Percentiles rank a stretch among this genome's conserved stretches.
These are phyloP conservation scores for Notechis scutatus DNA, from an alignment of 2,113 vertebrate genomes.

Conservation along the genomic window DNA sequence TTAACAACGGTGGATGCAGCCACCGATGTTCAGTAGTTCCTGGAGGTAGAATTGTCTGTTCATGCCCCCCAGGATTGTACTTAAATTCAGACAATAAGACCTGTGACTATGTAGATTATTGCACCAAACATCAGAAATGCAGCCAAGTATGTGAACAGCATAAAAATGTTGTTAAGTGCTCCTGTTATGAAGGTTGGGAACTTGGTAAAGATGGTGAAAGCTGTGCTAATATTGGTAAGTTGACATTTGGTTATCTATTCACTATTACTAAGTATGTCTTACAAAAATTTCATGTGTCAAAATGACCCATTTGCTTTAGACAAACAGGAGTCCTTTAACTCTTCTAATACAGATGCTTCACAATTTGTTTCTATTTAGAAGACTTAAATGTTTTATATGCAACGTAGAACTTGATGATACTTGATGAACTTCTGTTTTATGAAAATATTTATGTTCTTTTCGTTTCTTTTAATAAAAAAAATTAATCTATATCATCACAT, in stretches of 20 bases:
- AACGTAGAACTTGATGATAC: neutral
- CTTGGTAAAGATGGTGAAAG: constrained; percentile 86
- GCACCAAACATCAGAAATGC: constrained; percentile 86
- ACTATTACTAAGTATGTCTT: neutral
- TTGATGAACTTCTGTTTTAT: neutral
- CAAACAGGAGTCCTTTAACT: neutral
- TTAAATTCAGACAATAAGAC: constrained; percentile 87
- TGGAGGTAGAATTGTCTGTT: constrained; percentile 88
- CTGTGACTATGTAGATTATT: constrained; percentile 91
- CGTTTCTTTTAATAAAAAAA: neutral
- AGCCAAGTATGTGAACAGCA: constrained; percentile 95
- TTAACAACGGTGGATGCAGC: constrained; percentile 93
- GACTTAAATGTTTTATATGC: neutral
- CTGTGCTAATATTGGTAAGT: constrained; percentile 86
- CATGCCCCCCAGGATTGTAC: constrained; percentile 85
- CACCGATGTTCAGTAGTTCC: constrained; percentile 91
- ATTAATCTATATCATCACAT: neutral
- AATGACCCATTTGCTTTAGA: neutral
- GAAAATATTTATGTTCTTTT: neutral
- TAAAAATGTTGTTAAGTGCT: constrained; percentile 93
- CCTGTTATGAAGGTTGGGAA: constrained; percentile 92
- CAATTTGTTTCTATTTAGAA: neutral
- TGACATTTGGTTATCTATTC: neutral
- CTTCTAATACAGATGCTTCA: neutral
- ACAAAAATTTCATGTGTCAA: neutral